Evolutionary conservation across 2,888 invertebrate genomes (phyloP).

Genomic region (Cotesia congregata): DNA sequence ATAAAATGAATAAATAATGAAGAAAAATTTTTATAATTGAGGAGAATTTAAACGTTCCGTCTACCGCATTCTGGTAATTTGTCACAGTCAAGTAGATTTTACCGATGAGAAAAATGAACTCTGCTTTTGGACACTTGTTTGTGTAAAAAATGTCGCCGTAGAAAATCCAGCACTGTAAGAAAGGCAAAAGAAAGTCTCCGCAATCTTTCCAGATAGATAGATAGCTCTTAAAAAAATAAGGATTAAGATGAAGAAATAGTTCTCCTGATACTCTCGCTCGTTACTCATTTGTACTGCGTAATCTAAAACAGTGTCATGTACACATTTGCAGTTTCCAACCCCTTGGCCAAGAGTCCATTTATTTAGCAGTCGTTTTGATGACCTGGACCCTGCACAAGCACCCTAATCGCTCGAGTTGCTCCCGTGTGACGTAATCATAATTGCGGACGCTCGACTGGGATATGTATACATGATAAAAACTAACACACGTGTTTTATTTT

Average conservation of each 20-base stretch:
- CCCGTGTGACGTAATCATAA: slow-evolving; percentile 63
- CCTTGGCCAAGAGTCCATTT: background rate
- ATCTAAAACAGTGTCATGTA: background rate
- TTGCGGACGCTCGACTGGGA: slow-evolving; percentile 54
- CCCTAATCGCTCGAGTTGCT: slow-evolving; percentile 54
- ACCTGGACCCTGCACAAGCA: slow-evolving; percentile 43
- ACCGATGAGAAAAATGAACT: slow-evolving; percentile 5
- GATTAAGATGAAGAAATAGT: background rate
- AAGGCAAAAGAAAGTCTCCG: background rate
- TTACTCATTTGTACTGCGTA: background rate
- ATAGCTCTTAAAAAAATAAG: background rate
- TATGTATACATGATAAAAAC: background rate
- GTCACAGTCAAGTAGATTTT: background rate
- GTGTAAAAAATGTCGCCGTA: background rate
- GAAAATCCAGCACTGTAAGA: background rate
- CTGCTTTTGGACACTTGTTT: background rate
- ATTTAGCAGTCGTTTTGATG: slow-evolving; percentile 10
- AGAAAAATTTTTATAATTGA: background rate
- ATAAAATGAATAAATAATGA: too few relatives aligned
- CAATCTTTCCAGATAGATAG: background rate
- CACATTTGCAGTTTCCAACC: background rate
- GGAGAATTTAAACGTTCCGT: too few relatives aligned
- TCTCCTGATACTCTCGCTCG: background rate
- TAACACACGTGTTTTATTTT: background rate
- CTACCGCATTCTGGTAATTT: background rate